Percentiles rank a stretch among this genome's conserved stretches.
phyloP scores from a whole-genome alignment of 2,888 invertebrate genomes.

The Gastrophysa polygoni region DNA sequence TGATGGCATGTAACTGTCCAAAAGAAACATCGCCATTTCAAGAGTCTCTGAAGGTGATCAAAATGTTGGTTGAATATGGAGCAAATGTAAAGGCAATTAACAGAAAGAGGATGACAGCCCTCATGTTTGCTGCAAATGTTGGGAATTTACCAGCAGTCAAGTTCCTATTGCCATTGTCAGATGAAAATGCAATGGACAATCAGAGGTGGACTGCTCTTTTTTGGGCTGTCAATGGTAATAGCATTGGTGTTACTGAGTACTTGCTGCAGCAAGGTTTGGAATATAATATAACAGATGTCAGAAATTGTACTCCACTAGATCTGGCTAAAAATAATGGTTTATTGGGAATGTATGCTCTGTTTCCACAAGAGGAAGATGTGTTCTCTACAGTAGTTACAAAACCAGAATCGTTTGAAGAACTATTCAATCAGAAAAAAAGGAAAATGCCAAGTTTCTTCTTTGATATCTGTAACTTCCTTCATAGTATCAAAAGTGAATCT shows the following conservation, averaged over 20 bases:
- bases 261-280: constrained; percentile 64
- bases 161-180: constrained; percentile 61
- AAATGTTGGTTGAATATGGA: constrained; percentile 61
- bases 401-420: constrained; percentile 40
- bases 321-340: constrained; percentile 64
- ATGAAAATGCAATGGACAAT: constrained; percentile 65
- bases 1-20: constrained; percentile 67
- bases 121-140: constrained; percentile 65
- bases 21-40: constrained; percentile 56
- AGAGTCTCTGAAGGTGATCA: constrained; percentile 56
- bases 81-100: constrained; percentile 64
- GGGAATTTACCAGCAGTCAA: constrained; percentile 62
- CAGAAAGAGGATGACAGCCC: constrained; percentile 66
- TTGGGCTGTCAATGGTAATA: constrained; percentile 67
- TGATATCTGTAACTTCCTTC: constrained; percentile 65
- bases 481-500: constrained; percentile 66
- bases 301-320: constrained; percentile 60
- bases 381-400: constrained; percentile 26
- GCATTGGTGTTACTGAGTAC: constrained; percentile 61
- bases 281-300: constrained; percentile 60
- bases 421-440: constrained; percentile 29
- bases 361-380: constrained; percentile 55
- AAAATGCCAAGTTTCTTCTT: constrained; percentile 60
- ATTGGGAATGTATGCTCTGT: constrained; percentile 58
- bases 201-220: constrained; percentile 70